Evolutionary conservation across 2,888 invertebrate species (phyloP).

Genomic region (Lithophane ornitopus): DNA sequence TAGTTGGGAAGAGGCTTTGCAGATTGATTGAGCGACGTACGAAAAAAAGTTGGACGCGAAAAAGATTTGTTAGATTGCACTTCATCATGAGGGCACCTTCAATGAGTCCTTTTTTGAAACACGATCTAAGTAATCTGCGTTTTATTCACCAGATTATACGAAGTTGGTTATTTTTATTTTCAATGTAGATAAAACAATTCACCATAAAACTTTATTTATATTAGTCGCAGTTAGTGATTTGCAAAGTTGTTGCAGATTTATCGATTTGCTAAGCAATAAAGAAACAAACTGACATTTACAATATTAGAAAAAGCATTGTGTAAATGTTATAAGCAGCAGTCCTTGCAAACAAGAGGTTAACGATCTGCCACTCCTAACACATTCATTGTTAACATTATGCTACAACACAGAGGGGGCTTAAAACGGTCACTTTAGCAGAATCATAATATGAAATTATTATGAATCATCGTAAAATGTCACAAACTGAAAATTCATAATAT

Average conservation of each 20-base stretch:
- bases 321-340: constrained; percentile 3
- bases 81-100: no score
- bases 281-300: constrained; percentile 16
- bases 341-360: constrained; percentile 1
- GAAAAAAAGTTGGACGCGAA: background rate
- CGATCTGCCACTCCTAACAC: background rate
- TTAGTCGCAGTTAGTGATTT: background rate
- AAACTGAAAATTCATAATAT: no score
- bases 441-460: no score
- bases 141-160: no score
- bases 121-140: no score
- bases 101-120: no score
- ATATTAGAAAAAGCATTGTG: constrained; percentile 8
- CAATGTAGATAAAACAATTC: background rate
- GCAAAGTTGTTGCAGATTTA: constrained; percentile 24
- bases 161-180: background rate
- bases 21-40: background rate
- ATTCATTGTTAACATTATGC: background rate
- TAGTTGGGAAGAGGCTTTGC: background rate
- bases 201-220: constrained; percentile 2
- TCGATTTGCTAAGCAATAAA: constrained; percentile 8
- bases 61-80: no score
- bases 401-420: no score
- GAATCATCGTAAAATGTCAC: no score
- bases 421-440: no score